Evolutionary conservation across 2,888 invertebrate genomes (phyloP), one percentile per base, ranked within the genome.

Genomic region (Orthosia gracilis): DNA sequence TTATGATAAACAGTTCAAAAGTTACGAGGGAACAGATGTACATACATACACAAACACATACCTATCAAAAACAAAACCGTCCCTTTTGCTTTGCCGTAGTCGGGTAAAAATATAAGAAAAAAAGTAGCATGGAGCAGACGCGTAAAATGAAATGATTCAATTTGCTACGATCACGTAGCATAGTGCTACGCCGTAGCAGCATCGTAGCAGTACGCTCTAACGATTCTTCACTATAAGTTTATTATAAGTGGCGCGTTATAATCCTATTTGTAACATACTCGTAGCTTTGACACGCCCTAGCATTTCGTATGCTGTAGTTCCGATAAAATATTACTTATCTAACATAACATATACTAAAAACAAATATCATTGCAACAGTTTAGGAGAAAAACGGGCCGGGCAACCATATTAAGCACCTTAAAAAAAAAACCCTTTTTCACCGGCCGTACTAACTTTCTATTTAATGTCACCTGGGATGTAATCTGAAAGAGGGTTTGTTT

Each of bases 401-500:
- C 40, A 40, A 4, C 40, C 40, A 40, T 40, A 40, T 40, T 9
- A 59, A 59, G 13, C n/a, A 15, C 40, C 17, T 23, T 47, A 23
- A 13, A 23, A 18, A 15, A 52, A 74, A 50, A 18, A 52, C 18
- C 57, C 71, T 47, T 50, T 58, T 23, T 47, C 17, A 50, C 50
- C 9, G 31, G n/a, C 15, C 18, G 15, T 49, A 77, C 13, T 61
- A 54, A 49, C 54, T 49, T 80, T 49, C 15, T 15, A 17, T 61
- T 47, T 49, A 52, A 77, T 3, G 55, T 67, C 78, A 47, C 55
- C 11, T 18, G 55, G 45, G 83, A 77, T 77, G 31, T 68, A 61
- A 77, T 67, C 68, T 62, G 18, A 77, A 82, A 82, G 68, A 77
- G 82, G 65, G 76, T 75, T 76, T 76, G 82, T 77, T 82, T 40